A percentile compares a stretch with the other conserved stretches of the same genome.
Conservation (phyloP, 1,140 invertebrate genomes). For the Eufriesea mexicana region DNA sequence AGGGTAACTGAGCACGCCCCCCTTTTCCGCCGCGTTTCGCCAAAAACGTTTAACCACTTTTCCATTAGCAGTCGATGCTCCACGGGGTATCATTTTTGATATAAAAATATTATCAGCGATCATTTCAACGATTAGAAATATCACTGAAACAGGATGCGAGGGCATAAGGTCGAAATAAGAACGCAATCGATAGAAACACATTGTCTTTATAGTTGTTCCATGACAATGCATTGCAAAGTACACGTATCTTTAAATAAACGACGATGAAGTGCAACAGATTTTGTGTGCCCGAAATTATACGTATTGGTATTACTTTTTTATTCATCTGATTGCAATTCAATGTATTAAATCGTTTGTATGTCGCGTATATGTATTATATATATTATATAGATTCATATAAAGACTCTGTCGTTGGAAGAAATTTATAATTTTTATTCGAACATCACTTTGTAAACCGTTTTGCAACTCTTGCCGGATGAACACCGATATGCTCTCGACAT, state of each 20-base stretch:
- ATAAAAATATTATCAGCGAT: not conserved
- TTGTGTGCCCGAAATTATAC: not conserved
- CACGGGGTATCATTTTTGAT: not conserved
- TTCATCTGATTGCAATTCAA: too few species aligned
- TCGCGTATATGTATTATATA: not conserved
- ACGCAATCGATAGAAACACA: not conserved
- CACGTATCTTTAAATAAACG: slow-evolving; percentile 14
- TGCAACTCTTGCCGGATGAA: not conserved
- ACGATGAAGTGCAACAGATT: not conserved
- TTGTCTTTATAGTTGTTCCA: slow-evolving; percentile 16
- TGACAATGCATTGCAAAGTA: slow-evolving; percentile 27
- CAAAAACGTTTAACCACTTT: not conserved
- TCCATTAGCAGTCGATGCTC: too few species aligned
- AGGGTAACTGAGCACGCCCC: slow-evolving; percentile 42
- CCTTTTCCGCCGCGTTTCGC: not conserved
- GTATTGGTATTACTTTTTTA: not conserved
- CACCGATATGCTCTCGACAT: not conserved
- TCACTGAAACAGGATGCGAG: too few species aligned
- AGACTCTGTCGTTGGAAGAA: not conserved
- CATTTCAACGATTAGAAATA: not conserved
- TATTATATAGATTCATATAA: not conserved
- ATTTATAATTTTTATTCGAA: not conserved
- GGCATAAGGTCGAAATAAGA: not conserved
- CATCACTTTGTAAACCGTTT: not conserved
- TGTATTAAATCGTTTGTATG: not conserved